Conservation (phyloP, 2,888 invertebrate species). For the Thumatha senex region DNA sequence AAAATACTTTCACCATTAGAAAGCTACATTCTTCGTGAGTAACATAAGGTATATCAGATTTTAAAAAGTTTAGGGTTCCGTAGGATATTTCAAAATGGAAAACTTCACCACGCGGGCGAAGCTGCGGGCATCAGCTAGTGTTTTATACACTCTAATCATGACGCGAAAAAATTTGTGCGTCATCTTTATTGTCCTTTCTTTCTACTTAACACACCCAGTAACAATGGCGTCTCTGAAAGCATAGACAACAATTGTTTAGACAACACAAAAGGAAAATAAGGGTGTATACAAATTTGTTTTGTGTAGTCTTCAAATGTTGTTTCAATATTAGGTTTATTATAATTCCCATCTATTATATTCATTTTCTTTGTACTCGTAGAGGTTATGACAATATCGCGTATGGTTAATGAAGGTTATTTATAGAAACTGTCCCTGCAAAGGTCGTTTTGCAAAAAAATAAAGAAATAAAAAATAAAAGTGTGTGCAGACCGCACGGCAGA, state of each 20-base stretch:
- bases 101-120: no score
- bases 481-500: no score
- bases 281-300: conserved; percentile 2
- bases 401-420: neutral
- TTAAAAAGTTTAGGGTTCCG: no score
- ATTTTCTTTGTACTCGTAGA: neutral
- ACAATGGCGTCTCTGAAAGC: conserved; percentile 4
- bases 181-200: neutral
- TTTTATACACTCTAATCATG: neutral
- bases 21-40: no score
- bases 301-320: neutral
- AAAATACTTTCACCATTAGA: no score
- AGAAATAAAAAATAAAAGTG: no score
- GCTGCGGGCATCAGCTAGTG: no score
- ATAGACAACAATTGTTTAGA: conserved; percentile 5
- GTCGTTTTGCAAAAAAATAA: no score
- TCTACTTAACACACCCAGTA: neutral
- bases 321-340: neutral
- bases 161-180: neutral
- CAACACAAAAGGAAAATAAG: conserved; percentile 4
- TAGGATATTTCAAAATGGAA: no score
- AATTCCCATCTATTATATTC: neutral
- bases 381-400: neutral
- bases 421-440: no score
- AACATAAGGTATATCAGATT: no score